Evolutionary conservation across 2,888 invertebrate genomes (phyloP).

Genomic region (Ecdyonurus torrentis): DNA sequence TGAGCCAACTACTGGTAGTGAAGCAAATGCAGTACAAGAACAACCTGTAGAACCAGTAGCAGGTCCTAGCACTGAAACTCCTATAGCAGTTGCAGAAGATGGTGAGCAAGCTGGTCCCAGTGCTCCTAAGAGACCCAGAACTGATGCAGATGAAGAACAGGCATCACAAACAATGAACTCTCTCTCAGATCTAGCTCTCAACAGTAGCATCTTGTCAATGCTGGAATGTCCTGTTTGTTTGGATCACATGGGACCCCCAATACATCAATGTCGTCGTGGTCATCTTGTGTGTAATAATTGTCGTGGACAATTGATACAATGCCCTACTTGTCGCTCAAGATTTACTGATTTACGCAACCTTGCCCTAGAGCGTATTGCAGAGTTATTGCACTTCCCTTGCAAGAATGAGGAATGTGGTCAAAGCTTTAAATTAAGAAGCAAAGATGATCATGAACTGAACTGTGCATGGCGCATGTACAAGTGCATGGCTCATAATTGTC

Average conservation of each 20-base stretch:
- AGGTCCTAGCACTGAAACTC: neutral
- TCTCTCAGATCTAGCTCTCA: constrained; percentile 5
- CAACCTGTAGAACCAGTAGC: neutral
- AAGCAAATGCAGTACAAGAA: neutral
- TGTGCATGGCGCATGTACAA: constrained; percentile 31
- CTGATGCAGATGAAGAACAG: too few species aligned
- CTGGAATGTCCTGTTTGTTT: constrained; percentile 46
- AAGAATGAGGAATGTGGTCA: constrained; percentile 29
- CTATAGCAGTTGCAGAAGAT: neutral
- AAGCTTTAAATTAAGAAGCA: constrained; percentile 28
- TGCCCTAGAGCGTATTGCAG: constrained; percentile 37
- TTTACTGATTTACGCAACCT: constrained; percentile 30
- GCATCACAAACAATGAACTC: neutral
- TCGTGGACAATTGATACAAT: constrained; percentile 34
- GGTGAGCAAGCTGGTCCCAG: neutral
- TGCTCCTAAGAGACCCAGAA: neutral
- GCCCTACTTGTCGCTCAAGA: constrained; percentile 40
- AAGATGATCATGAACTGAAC: constrained; percentile 31
- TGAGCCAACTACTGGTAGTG: neutral
- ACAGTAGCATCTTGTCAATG: constrained; percentile 20
- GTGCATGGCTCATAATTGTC: constrained; percentile 30
- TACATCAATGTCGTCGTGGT: constrained; percentile 43
- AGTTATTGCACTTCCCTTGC: constrained; percentile 35
- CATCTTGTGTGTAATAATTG: constrained; percentile 41
- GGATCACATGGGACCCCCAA: constrained; percentile 42